A percentile compares a stretch with the other conserved stretches of the same genome.
phyloP scores from a whole-genome alignment of 2,797 vertebrate genomes.

The Scyliorhinus canicula region DNA sequence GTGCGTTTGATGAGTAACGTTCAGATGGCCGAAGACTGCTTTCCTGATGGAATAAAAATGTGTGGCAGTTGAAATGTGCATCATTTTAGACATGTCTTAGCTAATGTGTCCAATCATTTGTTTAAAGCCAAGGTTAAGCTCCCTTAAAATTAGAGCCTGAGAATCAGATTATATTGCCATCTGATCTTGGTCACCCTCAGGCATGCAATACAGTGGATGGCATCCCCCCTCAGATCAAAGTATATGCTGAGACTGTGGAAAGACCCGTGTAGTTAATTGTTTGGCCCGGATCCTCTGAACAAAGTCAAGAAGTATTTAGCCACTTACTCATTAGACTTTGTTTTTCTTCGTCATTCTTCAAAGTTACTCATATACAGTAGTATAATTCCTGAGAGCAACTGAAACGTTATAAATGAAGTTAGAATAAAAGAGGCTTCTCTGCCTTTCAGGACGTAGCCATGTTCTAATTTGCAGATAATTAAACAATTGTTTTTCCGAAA shows the following conservation, averaged over 20 bases:
- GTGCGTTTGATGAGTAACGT: neutral
- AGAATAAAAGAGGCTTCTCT: neutral
- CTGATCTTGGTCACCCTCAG: slow-evolving; percentile 24
- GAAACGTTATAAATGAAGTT: neutral
- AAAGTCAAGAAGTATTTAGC: slow-evolving; percentile 22
- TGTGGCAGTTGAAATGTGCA: neutral
- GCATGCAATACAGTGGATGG: slow-evolving; percentile 26
- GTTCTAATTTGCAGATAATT: neutral
- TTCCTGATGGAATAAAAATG: neutral
- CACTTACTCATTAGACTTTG: slow-evolving; percentile 8
- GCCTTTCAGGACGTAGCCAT: neutral
- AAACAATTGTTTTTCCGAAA: neutral
- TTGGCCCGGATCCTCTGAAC: neutral
- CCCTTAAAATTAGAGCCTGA: neutral
- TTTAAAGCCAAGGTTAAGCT: slow-evolving; percentile 26
- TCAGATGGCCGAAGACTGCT: neutral
- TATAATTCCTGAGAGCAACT: neutral
- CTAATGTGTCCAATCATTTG: slow-evolving; percentile 7
- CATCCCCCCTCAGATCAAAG: slow-evolving; percentile 33
- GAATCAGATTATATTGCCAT: slow-evolving; percentile 13
- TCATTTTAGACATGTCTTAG: neutral
- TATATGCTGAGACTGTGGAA: neutral
- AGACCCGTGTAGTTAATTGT: slow-evolving; percentile 30
- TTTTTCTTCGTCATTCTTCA: slow-evolving; percentile 8
- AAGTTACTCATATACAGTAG: neutral